phyloP scores from a whole-genome alignment of 2,797 vertebrate genomes.

The Cercopithecus neglectus region DNA sequence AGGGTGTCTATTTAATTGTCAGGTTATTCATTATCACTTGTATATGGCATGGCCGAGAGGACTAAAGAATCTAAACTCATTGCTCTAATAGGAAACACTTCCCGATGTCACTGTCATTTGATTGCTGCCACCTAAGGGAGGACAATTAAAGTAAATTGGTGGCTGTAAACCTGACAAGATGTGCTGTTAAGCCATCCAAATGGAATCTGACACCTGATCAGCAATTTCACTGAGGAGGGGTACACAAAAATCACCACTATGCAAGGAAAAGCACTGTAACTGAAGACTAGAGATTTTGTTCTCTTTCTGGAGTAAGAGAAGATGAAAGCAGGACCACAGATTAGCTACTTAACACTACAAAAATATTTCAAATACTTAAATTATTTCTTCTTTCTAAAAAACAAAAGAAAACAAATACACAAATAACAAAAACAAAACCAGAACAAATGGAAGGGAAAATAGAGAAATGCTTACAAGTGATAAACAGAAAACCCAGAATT shows the following conservation, averaged over 20 bases:
- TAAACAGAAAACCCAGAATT: neutral
- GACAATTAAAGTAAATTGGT: constrained; percentile 76
- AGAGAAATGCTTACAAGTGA: neutral
- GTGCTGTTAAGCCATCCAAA: constrained; percentile 6
- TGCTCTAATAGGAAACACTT: constrained; percentile 57
- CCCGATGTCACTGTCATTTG: constrained; percentile 49
- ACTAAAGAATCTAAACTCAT: neutral
- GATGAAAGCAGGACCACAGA: neutral
- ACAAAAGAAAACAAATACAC: neutral
- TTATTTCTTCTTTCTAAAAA: neutral
- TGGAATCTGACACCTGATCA: constrained; percentile 46
- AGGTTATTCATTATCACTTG: constrained; percentile 46
- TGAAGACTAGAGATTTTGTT: neutral
- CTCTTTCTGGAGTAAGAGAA: constrained; percentile 39
- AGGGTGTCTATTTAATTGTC: neutral
- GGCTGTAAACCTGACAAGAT: constrained; percentile 66
- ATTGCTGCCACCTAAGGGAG: constrained; percentile 66
- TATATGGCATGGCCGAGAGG: neutral
- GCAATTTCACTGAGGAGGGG: constrained; percentile 20
- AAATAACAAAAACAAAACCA: neutral
- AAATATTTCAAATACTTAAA: neutral
- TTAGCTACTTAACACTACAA: constrained; percentile 24
- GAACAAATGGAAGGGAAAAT: neutral
- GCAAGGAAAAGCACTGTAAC: neutral
- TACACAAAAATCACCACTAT: neutral